These are phyloP conservation scores for Ctenosaura bakeri DNA, from an alignment of 2,797 vertebrate species.

Conservation along the genomic window DNA sequence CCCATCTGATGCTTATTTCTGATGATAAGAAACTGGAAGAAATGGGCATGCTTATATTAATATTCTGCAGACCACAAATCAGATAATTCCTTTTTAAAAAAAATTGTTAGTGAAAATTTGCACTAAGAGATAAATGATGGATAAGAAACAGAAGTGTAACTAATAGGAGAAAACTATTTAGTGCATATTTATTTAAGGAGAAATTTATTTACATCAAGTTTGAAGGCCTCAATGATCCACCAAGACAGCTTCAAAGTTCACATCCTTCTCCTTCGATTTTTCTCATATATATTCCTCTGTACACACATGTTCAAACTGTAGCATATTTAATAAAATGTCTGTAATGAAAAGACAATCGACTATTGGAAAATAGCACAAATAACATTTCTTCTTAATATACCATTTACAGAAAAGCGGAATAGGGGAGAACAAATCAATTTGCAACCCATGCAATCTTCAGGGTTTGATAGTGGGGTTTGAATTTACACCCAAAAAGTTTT, in stretches of 20 bases:
- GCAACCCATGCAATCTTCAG: background rate
- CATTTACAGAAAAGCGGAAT: conserved; percentile 44
- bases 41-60: background rate
- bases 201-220: no score
- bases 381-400: background rate
- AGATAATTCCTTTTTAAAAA: no score
- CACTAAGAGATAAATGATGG: no score
- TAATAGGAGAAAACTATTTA: no score
- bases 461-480: conserved; percentile 41
- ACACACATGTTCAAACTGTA: conserved; percentile 29
- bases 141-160: no score
- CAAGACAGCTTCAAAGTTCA: background rate
- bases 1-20: background rate
- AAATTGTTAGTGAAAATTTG: no score
- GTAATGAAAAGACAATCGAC: conserved; percentile 42
- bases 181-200: no score
- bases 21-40: background rate
- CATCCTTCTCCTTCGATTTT: conserved; percentile 13
- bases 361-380: conserved; percentile 30
- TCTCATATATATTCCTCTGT: background rate
- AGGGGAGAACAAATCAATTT: conserved; percentile 45
- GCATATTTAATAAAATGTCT: conserved; percentile 26
- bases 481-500: conserved; percentile 55
- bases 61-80: background rate
- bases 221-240: background rate